phyloP scores from a whole-genome alignment of 2,113 vertebrate species.

The Erythrocebus patas region DNA sequence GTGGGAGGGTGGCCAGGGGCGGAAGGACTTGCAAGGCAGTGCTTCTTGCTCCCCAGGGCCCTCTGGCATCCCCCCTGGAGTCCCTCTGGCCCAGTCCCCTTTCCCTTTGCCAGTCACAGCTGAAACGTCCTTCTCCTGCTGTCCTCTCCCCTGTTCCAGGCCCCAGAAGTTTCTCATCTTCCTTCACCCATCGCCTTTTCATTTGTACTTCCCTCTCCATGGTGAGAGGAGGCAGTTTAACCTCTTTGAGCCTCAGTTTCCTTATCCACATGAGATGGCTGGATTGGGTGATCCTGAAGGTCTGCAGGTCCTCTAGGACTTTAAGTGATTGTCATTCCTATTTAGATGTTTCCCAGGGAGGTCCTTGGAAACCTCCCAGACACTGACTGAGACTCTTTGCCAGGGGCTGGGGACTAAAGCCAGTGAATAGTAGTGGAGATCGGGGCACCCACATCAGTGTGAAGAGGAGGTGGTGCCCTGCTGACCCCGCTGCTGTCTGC shows the following conservation, averaged over 20 bases:
- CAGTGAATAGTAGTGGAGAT: background rate
- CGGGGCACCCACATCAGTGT: background rate
- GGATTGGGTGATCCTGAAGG: background rate
- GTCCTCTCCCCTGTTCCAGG: background rate
- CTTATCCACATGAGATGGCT: rapidly evolving
- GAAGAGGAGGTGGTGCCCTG: rapidly evolving
- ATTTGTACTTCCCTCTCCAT: background rate
- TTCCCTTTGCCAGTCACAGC: background rate
- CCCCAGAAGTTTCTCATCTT: background rate
- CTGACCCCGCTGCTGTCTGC: constrained; percentile 50
- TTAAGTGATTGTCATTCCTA: background rate
- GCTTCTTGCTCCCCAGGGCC: background rate
- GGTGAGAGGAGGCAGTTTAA: background rate
- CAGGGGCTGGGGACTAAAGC: background rate
- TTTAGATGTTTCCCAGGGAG: background rate
- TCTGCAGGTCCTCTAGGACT: background rate
- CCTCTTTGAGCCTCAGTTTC: background rate
- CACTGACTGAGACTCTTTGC: background rate
- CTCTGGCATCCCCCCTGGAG: rapidly evolving
- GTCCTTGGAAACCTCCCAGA: background rate
- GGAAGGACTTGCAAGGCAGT: background rate
- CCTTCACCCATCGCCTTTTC: background rate
- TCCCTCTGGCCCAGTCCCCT: background rate
- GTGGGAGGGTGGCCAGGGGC: background rate
- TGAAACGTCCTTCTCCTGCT: background rate